Percentiles rank a stretch among this genome's conserved stretches.
These are phyloP conservation scores for Yoshiicerus persimilis DNA, from an alignment of 1,140 invertebrate genomes.

Conservation along the genomic window DNA sequence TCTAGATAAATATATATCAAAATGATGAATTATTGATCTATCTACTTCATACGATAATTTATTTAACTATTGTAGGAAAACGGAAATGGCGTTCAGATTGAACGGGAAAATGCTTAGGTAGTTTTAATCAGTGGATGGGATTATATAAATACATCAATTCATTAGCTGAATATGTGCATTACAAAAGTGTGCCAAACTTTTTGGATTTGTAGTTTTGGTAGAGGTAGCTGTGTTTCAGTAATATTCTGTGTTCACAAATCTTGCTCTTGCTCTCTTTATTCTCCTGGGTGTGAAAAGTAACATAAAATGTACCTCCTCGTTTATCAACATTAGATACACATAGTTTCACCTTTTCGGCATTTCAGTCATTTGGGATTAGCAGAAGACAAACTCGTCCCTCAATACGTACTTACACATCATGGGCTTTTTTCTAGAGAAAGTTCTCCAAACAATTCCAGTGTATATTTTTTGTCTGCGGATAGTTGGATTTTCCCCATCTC, in stretches of 20 bases:
- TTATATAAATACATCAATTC: background rate
- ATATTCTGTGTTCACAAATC: background rate
- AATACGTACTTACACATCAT: background rate
- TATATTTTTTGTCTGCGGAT: background rate
- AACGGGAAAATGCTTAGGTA: background rate
- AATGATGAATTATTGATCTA: too few species aligned
- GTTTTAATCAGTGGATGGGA: background rate
- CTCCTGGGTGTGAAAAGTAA: background rate
- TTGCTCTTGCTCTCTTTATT: background rate
- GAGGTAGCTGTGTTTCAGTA: background rate
- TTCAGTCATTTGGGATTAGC: background rate
- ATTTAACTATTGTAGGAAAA: too few species aligned
- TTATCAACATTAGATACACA: background rate
- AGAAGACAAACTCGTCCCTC: background rate
- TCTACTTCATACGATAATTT: too few species aligned
- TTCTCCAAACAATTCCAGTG: background rate
- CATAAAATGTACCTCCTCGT: background rate
- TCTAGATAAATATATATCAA: too few species aligned
- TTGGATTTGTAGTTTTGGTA: background rate
- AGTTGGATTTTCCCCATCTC: background rate
- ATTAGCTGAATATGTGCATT: background rate
- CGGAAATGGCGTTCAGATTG: too few species aligned
- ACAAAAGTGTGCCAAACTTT: background rate
- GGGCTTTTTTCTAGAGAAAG: background rate
- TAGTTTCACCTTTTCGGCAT: background rate